Percentiles rank a stretch among this genome's conserved stretches.
Conservation (phyloP, 2,888 invertebrate genomes). For the Exocentrus adspersus region DNA sequence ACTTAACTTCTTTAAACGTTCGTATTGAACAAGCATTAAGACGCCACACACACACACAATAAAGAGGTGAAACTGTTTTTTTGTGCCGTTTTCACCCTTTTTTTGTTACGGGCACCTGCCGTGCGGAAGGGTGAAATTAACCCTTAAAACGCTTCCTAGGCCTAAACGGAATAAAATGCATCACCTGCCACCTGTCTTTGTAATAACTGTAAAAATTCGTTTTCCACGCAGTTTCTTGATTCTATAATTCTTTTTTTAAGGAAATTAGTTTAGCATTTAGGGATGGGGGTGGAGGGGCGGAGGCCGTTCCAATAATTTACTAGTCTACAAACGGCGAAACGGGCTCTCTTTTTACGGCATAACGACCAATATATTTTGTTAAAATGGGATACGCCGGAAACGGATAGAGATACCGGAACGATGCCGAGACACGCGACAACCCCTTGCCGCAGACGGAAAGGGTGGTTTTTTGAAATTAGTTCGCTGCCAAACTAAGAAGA, state of each 20-base stretch:
- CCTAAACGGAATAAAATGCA: too few relatives aligned
- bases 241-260: slow-evolving; percentile 21
- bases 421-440: slow-evolving; percentile 52
- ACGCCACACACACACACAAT: slow-evolving; percentile 41
- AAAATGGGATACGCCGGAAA: slow-evolving; percentile 51
- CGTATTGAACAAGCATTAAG: slow-evolving; percentile 46
- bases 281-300: too few relatives aligned
- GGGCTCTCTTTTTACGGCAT: slow-evolving; percentile 39
- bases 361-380: slow-evolving; percentile 45
- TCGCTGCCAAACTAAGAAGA: slow-evolving; percentile 19
- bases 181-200: slow-evolving; percentile 45
- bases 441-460: slow-evolving; percentile 41
- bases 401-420: slow-evolving; percentile 41
- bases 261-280: too few relatives aligned
- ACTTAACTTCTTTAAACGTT: slow-evolving; percentile 41
- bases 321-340: slow-evolving; percentile 23
- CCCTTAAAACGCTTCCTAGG: slow-evolving; percentile 56
- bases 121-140: slow-evolving; percentile 53
- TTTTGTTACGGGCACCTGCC: slow-evolving; percentile 54
- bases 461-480: slow-evolving; percentile 44
- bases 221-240: slow-evolving; percentile 30
- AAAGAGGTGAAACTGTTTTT: slow-evolving; percentile 38
- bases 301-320: slow-evolving; percentile 6
- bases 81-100: slow-evolving; percentile 48
- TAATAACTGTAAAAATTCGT: slow-evolving; percentile 40